A percentile compares a stretch with the other conserved stretches of the same genome.
Conservation (phyloP, 2,888 invertebrate species). For the Homarus gammarus region DNA sequence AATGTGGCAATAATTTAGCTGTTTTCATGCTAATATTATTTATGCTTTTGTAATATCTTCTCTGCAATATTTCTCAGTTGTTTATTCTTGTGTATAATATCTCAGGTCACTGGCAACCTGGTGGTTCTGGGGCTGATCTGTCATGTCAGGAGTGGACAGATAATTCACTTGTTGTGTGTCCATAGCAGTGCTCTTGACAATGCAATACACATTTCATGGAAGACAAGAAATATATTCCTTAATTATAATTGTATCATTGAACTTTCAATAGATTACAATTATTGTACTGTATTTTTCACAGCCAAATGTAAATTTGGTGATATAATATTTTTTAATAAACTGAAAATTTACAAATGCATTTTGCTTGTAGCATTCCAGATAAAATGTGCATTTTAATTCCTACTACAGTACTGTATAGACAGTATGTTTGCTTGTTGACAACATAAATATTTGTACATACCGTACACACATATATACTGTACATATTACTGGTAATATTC, state of each 20-base stretch:
- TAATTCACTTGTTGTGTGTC: neutral
- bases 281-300: neutral
- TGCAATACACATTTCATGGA: neutral
- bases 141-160: neutral
- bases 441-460: too few species aligned
- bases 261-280: neutral
- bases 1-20: too few species aligned
- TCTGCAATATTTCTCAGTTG: neutral
- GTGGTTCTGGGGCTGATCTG: conserved; percentile 59
- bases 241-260: neutral
- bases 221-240: neutral
- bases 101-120: conserved; percentile 60
- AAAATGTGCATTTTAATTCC: too few species aligned
- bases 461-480: too few species aligned
- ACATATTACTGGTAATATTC: too few species aligned
- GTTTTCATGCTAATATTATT: too few species aligned
- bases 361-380: neutral
- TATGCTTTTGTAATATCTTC: neutral
- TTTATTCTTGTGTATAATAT: neutral
- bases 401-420: too few species aligned
- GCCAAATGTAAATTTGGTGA: neutral
- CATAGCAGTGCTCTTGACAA: neutral
- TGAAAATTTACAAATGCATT: neutral
- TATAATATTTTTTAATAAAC: neutral
- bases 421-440: too few species aligned